Evolutionary conservation across 2,113 vertebrate species (phyloP), one percentile per base, ranked within the genome.

Genomic region (Psammodynastes pulverulentus): DNA sequence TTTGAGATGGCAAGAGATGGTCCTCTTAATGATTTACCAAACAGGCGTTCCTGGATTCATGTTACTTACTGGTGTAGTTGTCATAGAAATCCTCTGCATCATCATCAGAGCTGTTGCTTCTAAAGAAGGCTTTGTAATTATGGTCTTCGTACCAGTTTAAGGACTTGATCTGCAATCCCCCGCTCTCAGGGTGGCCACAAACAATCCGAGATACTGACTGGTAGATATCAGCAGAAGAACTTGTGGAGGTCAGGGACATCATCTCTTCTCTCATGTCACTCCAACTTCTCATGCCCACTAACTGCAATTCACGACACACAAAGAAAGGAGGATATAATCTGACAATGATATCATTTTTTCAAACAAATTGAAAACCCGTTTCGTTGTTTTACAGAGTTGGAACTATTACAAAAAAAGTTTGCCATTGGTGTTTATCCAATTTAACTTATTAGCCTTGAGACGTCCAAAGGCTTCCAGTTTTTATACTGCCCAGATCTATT

Each of bases 81-180:
- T 98, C 98, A 34, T 98, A 98, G 94, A 97, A 96, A 87, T 95
- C 93, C 17, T 95, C 88, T 10, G 95, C 46, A 9, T 98, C 97
- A 0, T 98, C 97, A 46, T 98, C 98, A 0, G 97, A 98, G 95
- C 86, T 93, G 1, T 98, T 98, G 93, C 97, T 97, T 96, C 98
- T 98, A 2, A 99, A 99, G 10, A 99, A 95, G 2, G 98, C 98
- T 96, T 99, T 99, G 97, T 99, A 99, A 97, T 99, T 99, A 94
- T 98, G 98, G 96, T 99, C 99, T 94, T 99, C 99, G 0, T 99
- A 99, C 99, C 99, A 99, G 97, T 99, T 99, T 91, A 99, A 98
- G 24, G 99, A 99, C 95, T 99, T 99, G 95, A 99, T 99, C 97
- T 99, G 99, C 86, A 99, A 98, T 0, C 99, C 99, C 15, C 99